Base-by-base conservation (phyloP, 2,888 invertebrate genomes). In the Philereme transversata region DNA sequence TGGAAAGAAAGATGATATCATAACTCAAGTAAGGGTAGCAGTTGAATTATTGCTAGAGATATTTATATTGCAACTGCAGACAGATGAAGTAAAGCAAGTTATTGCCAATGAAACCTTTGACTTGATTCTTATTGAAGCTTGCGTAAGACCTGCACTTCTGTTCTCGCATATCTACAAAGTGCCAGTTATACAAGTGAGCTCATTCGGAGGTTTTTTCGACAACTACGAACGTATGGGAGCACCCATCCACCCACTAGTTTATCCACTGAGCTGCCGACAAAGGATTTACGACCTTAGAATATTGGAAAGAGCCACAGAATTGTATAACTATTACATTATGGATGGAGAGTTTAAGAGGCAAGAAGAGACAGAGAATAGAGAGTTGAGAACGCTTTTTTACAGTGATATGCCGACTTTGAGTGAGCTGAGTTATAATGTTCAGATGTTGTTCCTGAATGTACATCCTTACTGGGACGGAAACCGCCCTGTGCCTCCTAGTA, bases 401-500 rank as follows among this genome's bases (percentile, higher is more conserved):
- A 36, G 43, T 5, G 62, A 74, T 9, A 60, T 65, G 5, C 74
- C 75, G n/a, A 43, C 58, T 4, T 33, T 77, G 1, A 49, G 40
- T 2, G 73, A 78, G 22, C 57, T 79, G 11, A 48, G 53, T 11
- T 71, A 75, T 4, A 81, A 81, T 56, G 71, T 87, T 0, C 79
- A 77, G 34, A 69, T 82, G 74, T 6, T 76, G 5, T 82, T 91
- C 51, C 60, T 87, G 5, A 92, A 91, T 69, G 72, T 79, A 0
- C 81, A 89, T 75, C 80, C 83, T 0, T 52, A 83, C 7, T 82
- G 82, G 71, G 76, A 76, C 38, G 73, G 71, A 1, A 79, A 79
- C 49, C 68, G 75, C 3, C 92, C 92, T 0, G 70, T 86, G 0
- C 81, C 89, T 8, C 84, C 89, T 0, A 77, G 76, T 60, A 72